phyloP scores from a whole-genome alignment of 2,797 vertebrate species.

The Epinephelus coioides region DNA sequence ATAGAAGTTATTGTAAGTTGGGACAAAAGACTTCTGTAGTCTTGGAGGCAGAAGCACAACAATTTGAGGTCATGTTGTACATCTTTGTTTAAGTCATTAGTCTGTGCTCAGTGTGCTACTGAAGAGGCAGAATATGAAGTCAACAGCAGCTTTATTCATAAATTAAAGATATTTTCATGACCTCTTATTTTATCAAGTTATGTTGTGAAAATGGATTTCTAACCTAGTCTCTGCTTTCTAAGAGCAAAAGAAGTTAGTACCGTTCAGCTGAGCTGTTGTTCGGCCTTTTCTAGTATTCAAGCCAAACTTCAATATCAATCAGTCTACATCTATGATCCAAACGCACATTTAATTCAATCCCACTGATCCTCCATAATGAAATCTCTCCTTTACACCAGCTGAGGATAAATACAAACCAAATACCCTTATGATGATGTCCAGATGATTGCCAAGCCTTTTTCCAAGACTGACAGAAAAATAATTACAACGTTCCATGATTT shows the following conservation, averaged over 20 bases:
- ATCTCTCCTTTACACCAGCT: conserved; percentile 63
- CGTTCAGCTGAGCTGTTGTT: conserved; percentile 15
- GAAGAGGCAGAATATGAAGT: background rate
- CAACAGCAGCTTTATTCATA: background rate
- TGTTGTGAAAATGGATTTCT: background rate
- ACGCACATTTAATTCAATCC: conserved; percentile 64
- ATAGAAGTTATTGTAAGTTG: too few species aligned
- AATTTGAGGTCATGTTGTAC: background rate
- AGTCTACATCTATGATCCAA: conserved; percentile 62
- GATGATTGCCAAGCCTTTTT: conserved; percentile 36
- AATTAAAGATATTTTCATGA: background rate
- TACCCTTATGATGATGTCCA: conserved; percentile 29
- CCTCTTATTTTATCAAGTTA: background rate
- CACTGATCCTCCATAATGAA: conserved; percentile 72
- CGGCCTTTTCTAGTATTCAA: conserved; percentile 25
- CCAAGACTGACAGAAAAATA: conserved; percentile 52
- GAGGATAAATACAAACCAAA: conserved; percentile 69
- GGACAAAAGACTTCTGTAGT: background rate
- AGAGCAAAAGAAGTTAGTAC: background rate
- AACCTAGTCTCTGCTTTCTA: conserved; percentile 8
- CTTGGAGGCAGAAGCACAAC: background rate
- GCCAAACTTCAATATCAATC: conserved; percentile 50
- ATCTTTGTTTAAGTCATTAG: background rate
- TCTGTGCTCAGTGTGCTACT: background rate
- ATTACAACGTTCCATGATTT: conserved; percentile 29